phyloP scores from a whole-genome alignment of 1,140 invertebrate genomes.

The Drosophila sturtevanti region DNA sequence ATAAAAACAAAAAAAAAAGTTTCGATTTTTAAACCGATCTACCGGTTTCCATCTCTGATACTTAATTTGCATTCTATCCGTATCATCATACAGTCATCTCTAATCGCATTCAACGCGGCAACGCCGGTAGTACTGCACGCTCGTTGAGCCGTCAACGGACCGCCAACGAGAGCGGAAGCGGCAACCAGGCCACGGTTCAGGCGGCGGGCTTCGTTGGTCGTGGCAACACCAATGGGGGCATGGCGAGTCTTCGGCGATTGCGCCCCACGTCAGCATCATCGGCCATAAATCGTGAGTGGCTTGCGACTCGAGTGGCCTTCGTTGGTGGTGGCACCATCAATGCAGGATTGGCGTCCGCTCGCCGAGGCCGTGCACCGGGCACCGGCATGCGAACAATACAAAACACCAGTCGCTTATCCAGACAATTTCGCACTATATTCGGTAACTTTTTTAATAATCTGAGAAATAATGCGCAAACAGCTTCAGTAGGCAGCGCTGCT shows the following conservation, averaged over 20 bases:
- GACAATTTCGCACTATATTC: conserved; percentile 43
- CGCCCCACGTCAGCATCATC: conserved; percentile 30
- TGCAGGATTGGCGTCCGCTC: conserved; percentile 4
- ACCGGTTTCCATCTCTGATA: conserved; percentile 61
- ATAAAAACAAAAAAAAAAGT: neutral
- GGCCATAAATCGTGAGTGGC: conserved; percentile 24
- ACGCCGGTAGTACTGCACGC: conserved; percentile 16
- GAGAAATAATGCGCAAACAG: conserved; percentile 74
- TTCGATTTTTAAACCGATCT: neutral
- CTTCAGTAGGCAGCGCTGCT: conserved; percentile 41
- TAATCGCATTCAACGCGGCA: conserved; percentile 48
- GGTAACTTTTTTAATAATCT: conserved; percentile 60
- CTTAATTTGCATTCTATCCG: conserved; percentile 69
- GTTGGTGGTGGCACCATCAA: conserved; percentile 50
- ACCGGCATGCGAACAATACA: conserved; percentile 7
- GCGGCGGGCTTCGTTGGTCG: conserved; percentile 19
- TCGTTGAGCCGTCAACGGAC: conserved; percentile 31
- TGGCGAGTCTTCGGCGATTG: conserved; percentile 27
- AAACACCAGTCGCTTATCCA: conserved; percentile 30
- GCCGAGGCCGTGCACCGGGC: conserved; percentile 22
- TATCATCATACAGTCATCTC: conserved; percentile 54
- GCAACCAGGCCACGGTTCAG: conserved; percentile 17
- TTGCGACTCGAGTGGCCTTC: conserved; percentile 33
- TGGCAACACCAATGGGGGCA: conserved; percentile 26
- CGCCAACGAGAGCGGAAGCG: conserved; percentile 28